Evolutionary conservation across 2,797 vertebrate species (phyloP).

Genomic region (Sus cebifrons): DNA sequence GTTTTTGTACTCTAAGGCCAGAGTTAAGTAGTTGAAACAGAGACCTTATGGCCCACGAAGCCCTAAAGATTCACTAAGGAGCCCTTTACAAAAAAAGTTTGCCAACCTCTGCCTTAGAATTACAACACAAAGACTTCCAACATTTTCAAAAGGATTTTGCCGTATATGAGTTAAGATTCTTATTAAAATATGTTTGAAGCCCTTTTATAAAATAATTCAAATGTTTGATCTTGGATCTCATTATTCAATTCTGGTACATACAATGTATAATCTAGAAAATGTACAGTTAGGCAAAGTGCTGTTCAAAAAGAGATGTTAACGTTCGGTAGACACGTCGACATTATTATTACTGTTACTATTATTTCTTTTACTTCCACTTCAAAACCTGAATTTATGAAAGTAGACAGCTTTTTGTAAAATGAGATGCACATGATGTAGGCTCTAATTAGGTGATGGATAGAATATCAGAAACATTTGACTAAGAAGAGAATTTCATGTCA

Average conservation of each 20-base stretch:
- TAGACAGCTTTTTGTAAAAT: neutral
- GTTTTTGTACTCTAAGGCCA: neutral
- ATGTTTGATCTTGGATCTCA: slow-evolving; percentile 21
- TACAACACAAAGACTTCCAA: neutral
- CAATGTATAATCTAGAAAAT: neutral
- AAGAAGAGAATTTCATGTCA: neutral
- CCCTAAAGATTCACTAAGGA: neutral
- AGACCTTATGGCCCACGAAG: neutral
- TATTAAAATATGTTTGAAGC: slow-evolving; percentile 41
- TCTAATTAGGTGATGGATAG: neutral
- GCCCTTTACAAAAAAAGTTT: neutral
- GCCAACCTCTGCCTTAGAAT: neutral
- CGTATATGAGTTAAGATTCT: neutral
- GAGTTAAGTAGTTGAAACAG: neutral
- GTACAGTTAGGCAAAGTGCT: neutral
- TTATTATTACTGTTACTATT: neutral
- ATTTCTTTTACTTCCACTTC: slow-evolving; percentile 4
- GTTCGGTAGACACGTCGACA: neutral
- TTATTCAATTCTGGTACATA: neutral
- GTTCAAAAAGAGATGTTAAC: neutral
- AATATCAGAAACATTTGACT: neutral
- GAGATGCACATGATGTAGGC: neutral
- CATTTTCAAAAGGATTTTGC: slow-evolving; percentile 34
- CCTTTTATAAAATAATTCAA: slow-evolving; percentile 23
- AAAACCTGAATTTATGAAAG: neutral